Percentiles rank a stretch among this genome's conserved stretches.
Conservation (phyloP, 2,888 invertebrate genomes). For the Tiliacea citrago region DNA sequence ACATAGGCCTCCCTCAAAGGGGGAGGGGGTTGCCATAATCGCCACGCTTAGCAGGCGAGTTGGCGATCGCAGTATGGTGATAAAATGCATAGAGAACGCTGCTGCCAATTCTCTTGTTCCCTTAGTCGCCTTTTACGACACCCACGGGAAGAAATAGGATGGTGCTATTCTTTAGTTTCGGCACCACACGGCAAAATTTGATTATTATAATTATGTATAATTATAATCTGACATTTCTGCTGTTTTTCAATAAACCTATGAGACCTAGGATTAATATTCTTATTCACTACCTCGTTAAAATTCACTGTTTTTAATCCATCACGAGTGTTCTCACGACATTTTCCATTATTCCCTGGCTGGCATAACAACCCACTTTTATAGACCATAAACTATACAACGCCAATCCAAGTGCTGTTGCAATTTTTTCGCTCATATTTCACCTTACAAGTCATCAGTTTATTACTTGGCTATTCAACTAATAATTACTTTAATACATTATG, state of each 20-base stretch:
- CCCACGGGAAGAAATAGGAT: no score
- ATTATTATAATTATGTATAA: no score
- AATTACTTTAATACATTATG: constrained; percentile 48
- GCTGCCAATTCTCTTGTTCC: no score
- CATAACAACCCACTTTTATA: constrained; percentile 22
- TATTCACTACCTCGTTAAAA: background rate
- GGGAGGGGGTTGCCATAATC: no score
- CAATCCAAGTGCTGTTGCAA: constrained; percentile 39
- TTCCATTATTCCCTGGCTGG: background rate
- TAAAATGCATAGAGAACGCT: no score
- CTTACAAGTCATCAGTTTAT: constrained; percentile 52
- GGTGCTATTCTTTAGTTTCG: no score
- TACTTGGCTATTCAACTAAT: constrained; percentile 38
- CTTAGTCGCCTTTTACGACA: no score
- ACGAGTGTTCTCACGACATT: constrained; percentile 33
- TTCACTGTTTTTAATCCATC: background rate
- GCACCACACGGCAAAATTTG: no score
- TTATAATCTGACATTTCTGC: background rate
- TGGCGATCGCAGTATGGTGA: no score
- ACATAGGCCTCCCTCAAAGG: no score
- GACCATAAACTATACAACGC: constrained; percentile 39
- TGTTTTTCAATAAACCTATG: background rate
- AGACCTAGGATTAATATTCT: background rate
- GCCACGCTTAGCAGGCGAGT: no score
- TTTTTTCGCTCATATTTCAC: constrained; percentile 37